Evolutionary conservation across 2,113 vertebrate genomes (phyloP), one percentile per base, ranked within the genome.

Genomic region (Amphiprion ocellaris): DNA sequence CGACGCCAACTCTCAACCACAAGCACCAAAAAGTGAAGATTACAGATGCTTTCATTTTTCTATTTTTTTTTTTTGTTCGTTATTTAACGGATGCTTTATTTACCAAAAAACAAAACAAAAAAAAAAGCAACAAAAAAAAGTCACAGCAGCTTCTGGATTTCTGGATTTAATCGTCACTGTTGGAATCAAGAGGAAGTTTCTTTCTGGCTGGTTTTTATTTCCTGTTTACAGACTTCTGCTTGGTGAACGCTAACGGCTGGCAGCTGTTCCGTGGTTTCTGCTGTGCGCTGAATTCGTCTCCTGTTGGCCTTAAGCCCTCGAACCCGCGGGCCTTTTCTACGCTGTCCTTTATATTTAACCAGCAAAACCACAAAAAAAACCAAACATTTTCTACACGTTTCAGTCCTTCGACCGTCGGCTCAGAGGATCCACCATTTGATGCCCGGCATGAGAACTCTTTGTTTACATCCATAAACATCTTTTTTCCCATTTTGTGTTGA

Each of bases 271-370:
- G 46, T 50, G 9, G 15, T 74, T 33, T 56, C 77, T 78, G 46
- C 72, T 68, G 71, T 62, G 76, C 23, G 68, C 69, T 79, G 60
- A 55, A 11, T 66, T 49, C 28, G 21, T 44, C 60, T 84, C 55
- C 72, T 54, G 69, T 81, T 85, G 86, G 89, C 91, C 87, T 91
- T 92, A 86, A 65, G 73, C 82, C n/a, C 49, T n/a, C 63, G 17
- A 9, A 74, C 19, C 74, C 6, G 10, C 15, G 83, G 96, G 94
- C 94, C 93, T 95, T 96, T 95, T 94, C 89, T 94, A 92, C 90
- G 81, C 88, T 89, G 87, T 87, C 56, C 53, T 62, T 8, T 11
- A 6, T 17, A 19, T 2, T 33, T 14, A 46, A 70, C 28, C 41
- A 59, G 14, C 11, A 59, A 28, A 59, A 30, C 21, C 30, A 30